phyloP scores from a whole-genome alignment of 1,140 invertebrate genomes.

The Drosophila tristis region DNA sequence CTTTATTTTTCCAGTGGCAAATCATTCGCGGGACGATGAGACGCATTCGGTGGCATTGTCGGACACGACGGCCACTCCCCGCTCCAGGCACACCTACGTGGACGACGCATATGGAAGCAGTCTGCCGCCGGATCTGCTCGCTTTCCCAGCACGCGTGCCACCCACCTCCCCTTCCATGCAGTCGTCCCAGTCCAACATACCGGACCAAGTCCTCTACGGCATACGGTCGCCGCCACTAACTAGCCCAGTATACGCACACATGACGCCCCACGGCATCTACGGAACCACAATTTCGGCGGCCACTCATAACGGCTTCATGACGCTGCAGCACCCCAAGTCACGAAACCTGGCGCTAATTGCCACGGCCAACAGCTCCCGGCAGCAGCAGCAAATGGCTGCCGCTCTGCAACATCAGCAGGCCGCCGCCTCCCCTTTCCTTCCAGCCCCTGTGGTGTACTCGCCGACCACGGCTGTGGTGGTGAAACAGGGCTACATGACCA shows the following conservation, averaged over 20 bases:
- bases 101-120: constrained; percentile 79
- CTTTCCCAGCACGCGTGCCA: constrained; percentile 88
- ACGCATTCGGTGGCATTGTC: constrained; percentile 87
- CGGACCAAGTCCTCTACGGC: constrained; percentile 85
- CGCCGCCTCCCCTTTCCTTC: constrained; percentile 87
- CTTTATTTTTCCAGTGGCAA: constrained; percentile 78
- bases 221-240: constrained; percentile 77
- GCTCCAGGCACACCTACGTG: constrained; percentile 77
- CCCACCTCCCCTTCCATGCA: constrained; percentile 89
- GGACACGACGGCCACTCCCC: constrained; percentile 75
- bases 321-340: constrained; percentile 81
- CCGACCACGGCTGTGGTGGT: constrained; percentile 85
- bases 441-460: constrained; percentile 85
- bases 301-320: constrained; percentile 81
- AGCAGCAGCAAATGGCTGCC: constrained; percentile 42
- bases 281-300: constrained; percentile 67
- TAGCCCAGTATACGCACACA: constrained; percentile 83
- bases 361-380: constrained; percentile 85
- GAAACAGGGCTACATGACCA: constrained; percentile 92
- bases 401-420: constrained; percentile 80
- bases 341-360: constrained; percentile 77
- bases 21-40: constrained; percentile 86
- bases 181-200: constrained; percentile 91
- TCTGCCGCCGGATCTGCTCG: constrained; percentile 91
- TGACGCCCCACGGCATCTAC: constrained; percentile 81